Evolutionary conservation across 2,113 vertebrate genomes (phyloP), one percentile per base, ranked within the genome.

Genomic region (Salvator merianae): DNA sequence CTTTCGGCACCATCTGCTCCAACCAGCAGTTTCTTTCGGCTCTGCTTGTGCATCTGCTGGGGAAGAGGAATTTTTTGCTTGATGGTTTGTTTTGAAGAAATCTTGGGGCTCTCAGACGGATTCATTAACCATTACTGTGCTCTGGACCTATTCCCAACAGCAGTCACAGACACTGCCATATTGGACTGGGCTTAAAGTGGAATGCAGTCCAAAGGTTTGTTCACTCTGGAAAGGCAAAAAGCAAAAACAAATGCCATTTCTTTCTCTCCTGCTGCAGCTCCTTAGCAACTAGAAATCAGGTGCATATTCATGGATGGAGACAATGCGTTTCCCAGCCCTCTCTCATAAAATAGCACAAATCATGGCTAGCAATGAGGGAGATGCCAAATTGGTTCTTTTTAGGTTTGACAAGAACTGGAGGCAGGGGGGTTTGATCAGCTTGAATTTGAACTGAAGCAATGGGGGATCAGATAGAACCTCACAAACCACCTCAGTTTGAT

Each of bases 1-100:
- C 96, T 95, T 94, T 84, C 92, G 93, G 95, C 96, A 92, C 96
- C 96, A 96, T 97, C 95, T 98, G 97, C 93, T 97, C 94, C 95
- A 96, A 94, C 95, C 95, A 95, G 94, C 94, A 90, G 91, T 94
- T 86, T 90, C 94, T 95, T 86, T 47, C 93, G 94, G 95, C 92
- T 89, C 93, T 87, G 73, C 91, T 89, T 86, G 94, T 95, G 93
- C 97, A 97, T 97, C 96, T 97, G 96, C 90, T 93, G 90, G 90
- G n/a, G 93, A 91, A 90, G 92, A 95, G 84, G 91, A 93, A 88
- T 92, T 92, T n/a, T 94, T 40, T 83, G 91, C 94, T 95, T 94
- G 95, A 96, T 92, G 94, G 93, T 94, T 92, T 95, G 92, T 95
- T 96, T 94, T 94, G 93, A 95, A 95, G 94, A 92, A 94, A 86